These are phyloP conservation scores for Phrynocephalus guinanensis DNA, from an alignment of 2,797 vertebrate species.

Conservation along the genomic window DNA sequence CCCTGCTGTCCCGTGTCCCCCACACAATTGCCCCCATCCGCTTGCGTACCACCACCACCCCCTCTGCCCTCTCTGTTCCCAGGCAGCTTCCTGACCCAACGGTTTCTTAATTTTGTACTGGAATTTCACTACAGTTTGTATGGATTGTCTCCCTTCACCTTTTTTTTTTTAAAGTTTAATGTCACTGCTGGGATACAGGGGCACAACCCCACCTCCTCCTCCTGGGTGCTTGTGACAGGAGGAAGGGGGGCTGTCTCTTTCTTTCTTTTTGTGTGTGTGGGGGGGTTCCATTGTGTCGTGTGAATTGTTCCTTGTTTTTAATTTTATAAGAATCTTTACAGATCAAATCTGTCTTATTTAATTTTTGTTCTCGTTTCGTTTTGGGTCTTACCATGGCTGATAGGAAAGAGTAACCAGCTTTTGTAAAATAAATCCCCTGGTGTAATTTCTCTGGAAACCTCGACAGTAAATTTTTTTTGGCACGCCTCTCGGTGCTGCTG, in stretches of 20 bases:
- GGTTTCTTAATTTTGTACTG: neutral
- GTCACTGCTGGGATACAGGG: neutral
- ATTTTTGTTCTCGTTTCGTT: constrained; percentile 50
- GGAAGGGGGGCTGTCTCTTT: neutral
- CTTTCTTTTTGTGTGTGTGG: neutral
- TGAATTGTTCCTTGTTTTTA: constrained; percentile 80
- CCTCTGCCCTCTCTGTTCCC: fast-evolving
- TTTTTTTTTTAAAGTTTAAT: neutral
- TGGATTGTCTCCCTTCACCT: neutral
- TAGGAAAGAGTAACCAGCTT: constrained; percentile 30
- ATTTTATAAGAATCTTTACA: constrained; percentile 63
- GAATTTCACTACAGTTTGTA: constrained; percentile 8
- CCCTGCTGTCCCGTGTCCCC: neutral
- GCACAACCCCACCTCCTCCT: no score
- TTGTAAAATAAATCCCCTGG: constrained; percentile 19
- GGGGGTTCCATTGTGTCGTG: constrained; percentile 81
- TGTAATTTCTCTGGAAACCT: constrained; percentile 1
- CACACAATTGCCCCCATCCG: no score
- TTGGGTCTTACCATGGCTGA: constrained; percentile 41
- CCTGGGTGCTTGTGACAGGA: neutral
- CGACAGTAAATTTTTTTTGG: neutral
- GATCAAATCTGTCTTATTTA: constrained; percentile 71
- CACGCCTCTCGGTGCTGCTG: neutral
- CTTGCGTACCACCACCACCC: neutral
- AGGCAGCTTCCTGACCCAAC: neutral